Percentiles rank a stretch among this genome's conserved stretches.
phyloP scores from a whole-genome alignment of 2,797 vertebrate genomes.

The Pantherophis alleghaniensis region DNA sequence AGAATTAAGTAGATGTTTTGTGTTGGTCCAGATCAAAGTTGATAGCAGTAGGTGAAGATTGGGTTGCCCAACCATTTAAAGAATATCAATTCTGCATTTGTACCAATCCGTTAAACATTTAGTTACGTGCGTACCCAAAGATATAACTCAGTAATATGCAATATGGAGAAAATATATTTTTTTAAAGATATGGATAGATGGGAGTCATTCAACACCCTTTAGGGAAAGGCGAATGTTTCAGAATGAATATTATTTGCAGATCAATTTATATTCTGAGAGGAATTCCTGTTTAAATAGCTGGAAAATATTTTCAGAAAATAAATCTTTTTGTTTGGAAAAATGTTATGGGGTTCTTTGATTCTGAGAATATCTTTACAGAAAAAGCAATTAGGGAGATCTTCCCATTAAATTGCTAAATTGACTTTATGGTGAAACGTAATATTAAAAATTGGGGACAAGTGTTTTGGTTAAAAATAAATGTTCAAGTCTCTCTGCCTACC shows the following conservation, averaged over 20 bases:
- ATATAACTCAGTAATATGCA: neutral
- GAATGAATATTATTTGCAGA: neutral
- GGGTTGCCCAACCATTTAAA: neutral
- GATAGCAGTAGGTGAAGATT: neutral
- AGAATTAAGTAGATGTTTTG: neutral
- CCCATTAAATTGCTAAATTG: neutral
- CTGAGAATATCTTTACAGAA: neutral
- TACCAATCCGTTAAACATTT: neutral
- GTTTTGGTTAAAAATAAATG: neutral
- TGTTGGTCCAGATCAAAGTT: neutral
- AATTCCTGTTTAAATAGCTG: neutral
- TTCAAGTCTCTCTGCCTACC: neutral
- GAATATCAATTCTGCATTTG: neutral
- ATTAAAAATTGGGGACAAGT: neutral
- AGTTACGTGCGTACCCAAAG: neutral
- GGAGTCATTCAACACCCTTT: neutral
- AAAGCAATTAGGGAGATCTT: neutral
- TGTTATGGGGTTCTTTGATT: neutral
- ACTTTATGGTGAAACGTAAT: neutral
- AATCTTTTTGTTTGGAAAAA: neutral
- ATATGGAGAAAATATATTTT: neutral
- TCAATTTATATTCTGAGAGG: neutral
- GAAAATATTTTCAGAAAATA: neutral
- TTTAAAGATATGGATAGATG: neutral
- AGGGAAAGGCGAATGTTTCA: neutral